A percentile compares a stretch with the other conserved stretches of the same genome.
Evolutionary conservation across 2,113 vertebrate genomes (phyloP).

Genomic region (Scalopus aquaticus): DNA sequence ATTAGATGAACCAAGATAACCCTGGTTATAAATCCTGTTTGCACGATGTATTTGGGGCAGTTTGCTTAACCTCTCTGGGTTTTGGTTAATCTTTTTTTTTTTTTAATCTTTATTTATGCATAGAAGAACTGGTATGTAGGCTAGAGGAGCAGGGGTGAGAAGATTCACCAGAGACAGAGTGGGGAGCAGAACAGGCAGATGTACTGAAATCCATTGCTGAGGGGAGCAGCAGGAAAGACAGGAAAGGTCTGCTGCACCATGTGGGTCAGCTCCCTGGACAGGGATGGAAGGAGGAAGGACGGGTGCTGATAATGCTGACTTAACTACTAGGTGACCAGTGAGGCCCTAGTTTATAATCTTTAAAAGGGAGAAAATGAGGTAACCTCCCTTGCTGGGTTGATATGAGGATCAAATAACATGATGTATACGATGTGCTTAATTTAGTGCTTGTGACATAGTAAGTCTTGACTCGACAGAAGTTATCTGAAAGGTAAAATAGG

Average conservation of each 20-base stretch:
- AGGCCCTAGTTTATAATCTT: background rate
- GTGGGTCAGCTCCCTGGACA: no score
- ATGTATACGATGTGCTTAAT: background rate
- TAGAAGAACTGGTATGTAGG: background rate
- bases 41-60: background rate
- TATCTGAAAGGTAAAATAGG: background rate
- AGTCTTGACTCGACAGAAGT: background rate
- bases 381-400: background rate
- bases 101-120: no score
- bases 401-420: background rate
- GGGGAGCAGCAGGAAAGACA: no score
- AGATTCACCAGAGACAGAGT: no score
- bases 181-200: no score
- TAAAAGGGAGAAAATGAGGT: background rate
- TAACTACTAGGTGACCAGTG: no score
- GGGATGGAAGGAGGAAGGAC: no score
- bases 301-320: no score
- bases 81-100: background rate
- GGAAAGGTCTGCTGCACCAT: no score
- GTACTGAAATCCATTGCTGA: no score
- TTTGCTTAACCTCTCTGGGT: background rate
- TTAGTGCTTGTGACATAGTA: background rate
- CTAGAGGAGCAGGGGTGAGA: no score
- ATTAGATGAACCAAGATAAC: background rate
- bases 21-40: background rate